Conservation (phyloP, 2,797 vertebrate species). For the Cichlasoma orientale region DNA sequence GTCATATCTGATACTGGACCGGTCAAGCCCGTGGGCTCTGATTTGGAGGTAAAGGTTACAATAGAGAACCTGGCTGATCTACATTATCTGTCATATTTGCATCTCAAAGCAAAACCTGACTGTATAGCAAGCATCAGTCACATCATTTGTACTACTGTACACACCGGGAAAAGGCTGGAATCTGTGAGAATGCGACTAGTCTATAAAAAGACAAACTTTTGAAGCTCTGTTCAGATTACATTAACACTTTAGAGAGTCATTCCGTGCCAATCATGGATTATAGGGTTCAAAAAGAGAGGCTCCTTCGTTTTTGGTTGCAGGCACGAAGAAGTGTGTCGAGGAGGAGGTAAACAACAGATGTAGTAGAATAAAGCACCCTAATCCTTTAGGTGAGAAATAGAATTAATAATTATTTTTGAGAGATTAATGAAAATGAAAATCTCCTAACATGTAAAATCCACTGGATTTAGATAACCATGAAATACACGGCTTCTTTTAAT, state of each 20-base stretch:
- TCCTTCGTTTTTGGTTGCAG: constrained; percentile 25
- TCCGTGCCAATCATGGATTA: constrained; percentile 62
- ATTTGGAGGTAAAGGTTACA: background rate
- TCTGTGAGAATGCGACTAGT: background rate
- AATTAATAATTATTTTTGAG: constrained; percentile 42
- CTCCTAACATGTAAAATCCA: constrained; percentile 12
- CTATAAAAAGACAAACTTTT: constrained; percentile 26
- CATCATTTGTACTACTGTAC: constrained; percentile 16
- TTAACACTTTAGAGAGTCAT: constrained; percentile 35
- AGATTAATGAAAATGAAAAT: constrained; percentile 54
- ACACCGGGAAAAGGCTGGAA: background rate
- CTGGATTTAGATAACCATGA: background rate
- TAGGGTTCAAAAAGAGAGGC: constrained; percentile 40
- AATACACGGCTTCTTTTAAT: background rate
- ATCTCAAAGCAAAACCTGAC: constrained; percentile 12
- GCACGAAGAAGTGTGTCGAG: constrained; percentile 31
- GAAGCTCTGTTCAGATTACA: constrained; percentile 32
- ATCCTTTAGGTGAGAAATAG: constrained; percentile 46
- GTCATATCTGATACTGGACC: constrained; percentile 4
- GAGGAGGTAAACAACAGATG: constrained; percentile 44
- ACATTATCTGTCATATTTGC: constrained; percentile 13
- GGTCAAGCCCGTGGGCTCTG: background rate
- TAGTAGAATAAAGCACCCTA: constrained; percentile 42
- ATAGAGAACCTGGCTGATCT: constrained; percentile 7
- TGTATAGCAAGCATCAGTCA: background rate